Base-by-base conservation (phyloP, 2,797 vertebrate species). In the Aeoliscus strigatus region DNA sequence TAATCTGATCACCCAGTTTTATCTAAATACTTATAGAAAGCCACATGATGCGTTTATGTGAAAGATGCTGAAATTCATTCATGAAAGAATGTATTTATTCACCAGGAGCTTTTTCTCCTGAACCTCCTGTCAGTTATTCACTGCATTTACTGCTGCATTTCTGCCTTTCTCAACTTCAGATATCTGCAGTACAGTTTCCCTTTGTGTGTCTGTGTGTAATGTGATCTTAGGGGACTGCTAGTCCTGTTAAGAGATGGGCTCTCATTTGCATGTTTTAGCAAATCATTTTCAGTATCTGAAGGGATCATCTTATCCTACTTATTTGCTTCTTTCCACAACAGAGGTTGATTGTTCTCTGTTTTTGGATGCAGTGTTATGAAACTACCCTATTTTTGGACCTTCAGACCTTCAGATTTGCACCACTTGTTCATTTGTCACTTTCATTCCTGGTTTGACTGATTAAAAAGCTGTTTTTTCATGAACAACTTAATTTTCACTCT, bases 251-350 rank as follows among this genome's bases (percentile, higher is more conserved):
- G 56, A 25, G 66, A 48, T 31, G 29, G 70, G 51, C 54, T 58
- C 44, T 74, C 29, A 72, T 83, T 68, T 76, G 59, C 63, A 49
- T 79, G 66, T 76, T 74, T 87, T 83, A 85, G 86, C 83, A 86
- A 77, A 78, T 81, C 67, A 46, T 72, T 85, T 67, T 70, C 63
- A 66, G 77, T 83, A 75, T 72, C 59, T 75, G 56, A 77, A 71
- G 73, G 76, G 58, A 84, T 88, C 83, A 80, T 77, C 47, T 51
- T 37, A 51, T 81, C 70, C 56, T 68, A 54, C 73, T 55, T 76
- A 63, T 64, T 51, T 64, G 60, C 69, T 73, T 47, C 39, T 27
- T 49, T 66, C 65, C 43, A 50, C 56, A 34, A 40, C 32, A 38
- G 62, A 77, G 65, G 44, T 60, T 27, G 37, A 58, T 64, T 63